Conservation (phyloP, 2,797 vertebrate genomes). For the Helicolenus hilgendorfi region DNA sequence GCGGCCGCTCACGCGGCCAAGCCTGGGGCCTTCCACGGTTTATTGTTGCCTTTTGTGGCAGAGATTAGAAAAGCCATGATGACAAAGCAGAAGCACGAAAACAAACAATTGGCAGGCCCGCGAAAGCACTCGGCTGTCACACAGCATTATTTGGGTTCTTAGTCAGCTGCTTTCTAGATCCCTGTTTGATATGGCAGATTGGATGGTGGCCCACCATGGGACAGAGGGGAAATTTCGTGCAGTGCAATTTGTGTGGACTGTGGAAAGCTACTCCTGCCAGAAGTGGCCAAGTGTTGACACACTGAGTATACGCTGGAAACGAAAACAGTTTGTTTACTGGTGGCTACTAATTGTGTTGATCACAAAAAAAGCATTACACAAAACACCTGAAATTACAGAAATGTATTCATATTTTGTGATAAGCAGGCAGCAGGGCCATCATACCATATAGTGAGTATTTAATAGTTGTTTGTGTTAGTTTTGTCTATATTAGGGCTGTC, state of each 20-base stretch:
- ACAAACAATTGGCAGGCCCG: slow-evolving; percentile 61
- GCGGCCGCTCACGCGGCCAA: slow-evolving; percentile 17
- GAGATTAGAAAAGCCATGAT: slow-evolving; percentile 83
- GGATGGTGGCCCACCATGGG: slow-evolving; percentile 38
- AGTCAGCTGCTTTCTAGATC: slow-evolving; percentile 83
- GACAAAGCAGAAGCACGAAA: slow-evolving; percentile 81
- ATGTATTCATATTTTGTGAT: neutral
- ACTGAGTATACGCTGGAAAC: neutral
- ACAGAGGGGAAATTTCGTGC: slow-evolving; percentile 62
- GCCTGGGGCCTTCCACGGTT: slow-evolving; percentile 86
- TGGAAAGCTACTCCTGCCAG: slow-evolving; percentile 31
- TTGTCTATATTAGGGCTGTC: neutral
- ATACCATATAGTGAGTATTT: neutral
- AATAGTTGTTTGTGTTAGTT: neutral
- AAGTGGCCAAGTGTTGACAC: slow-evolving; percentile 16
- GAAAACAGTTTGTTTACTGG: neutral
- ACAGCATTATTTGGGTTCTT: slow-evolving; percentile 80
- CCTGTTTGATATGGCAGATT: slow-evolving; percentile 59
- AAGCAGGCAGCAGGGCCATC: neutral
- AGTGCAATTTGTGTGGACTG: slow-evolving; percentile 48
- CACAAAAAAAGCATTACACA: neutral
- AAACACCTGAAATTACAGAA: neutral
- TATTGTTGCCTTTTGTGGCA: slow-evolving; percentile 78
- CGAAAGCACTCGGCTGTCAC: slow-evolving; percentile 80
- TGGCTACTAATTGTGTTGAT: neutral